Base-by-base conservation (phyloP, 2,113 vertebrate genomes). In the Cromileptes altivelis region DNA sequence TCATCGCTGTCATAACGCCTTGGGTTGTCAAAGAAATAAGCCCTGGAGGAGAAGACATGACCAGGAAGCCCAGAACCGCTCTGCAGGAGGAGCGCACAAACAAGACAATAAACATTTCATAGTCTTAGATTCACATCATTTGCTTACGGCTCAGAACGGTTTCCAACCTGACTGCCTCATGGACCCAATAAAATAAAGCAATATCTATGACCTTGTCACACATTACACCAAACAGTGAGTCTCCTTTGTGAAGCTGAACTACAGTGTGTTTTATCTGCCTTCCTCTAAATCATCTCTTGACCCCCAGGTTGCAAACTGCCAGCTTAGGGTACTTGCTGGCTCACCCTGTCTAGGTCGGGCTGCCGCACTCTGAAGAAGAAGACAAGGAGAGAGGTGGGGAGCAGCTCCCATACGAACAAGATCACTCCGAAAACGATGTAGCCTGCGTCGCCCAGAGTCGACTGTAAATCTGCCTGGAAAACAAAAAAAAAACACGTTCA, bases 1-100 rank as follows among this genome's bases (percentile, higher is more conserved):
- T 99, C 98, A 3, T 99, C 98, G 0, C 98, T 99, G 94, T 99
- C 98, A 0, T 99, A 99, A 80, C 98, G 96, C 56, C 97, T 96
- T 25, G 98, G 98, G 91, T 99, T 99, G 94, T 99, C 98, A 56
- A 99, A 99, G 95, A 99, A 99, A 49, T 99, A 99, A 18, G 97
- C 97, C 70, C 97, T 95, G 63, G 96, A 96, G 23, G 96, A 97
- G 95, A 98, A 99, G 78, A 96, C 96, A 0, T 98, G 97, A 85
- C 96, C 96, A 1, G 97, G 97, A 73, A 99, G 96, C 71, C 96
- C 96, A 18, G 97, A 93, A 0, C 84, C 95, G 53, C 93, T 97
- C 98, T 99, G 92, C 1, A 85, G 45, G 33, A 71, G 40, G 18
- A 73, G 37, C 17, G 1, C 65, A 77, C 13, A 74, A 13, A 64